Evolutionary conservation across 2,797 vertebrate genomes (phyloP).

Genomic region (Gila robusta): DNA sequence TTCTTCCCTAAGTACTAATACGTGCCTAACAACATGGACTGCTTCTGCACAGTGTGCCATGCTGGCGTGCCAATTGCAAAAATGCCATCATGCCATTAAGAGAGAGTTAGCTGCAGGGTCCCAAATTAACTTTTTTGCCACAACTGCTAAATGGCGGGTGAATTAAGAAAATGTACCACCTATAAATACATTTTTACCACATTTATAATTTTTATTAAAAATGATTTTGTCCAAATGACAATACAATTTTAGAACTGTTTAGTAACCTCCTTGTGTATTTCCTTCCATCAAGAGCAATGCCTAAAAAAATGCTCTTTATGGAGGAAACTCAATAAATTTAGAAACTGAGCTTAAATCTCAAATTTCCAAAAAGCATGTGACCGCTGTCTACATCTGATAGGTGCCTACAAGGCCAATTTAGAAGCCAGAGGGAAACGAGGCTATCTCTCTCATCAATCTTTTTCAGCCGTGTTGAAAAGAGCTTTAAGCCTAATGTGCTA

Average conservation of each 20-base stretch:
- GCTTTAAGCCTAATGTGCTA: conserved; percentile 1
- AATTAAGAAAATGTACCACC: neutral
- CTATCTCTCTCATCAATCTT: conserved; percentile 7
- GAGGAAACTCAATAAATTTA: neutral
- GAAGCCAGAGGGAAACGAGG: neutral
- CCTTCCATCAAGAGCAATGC: neutral
- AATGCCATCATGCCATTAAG: conserved; percentile 45
- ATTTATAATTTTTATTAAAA: neutral
- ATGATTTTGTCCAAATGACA: neutral
- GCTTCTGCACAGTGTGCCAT: conserved; percentile 52
- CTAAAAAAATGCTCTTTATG: neutral
- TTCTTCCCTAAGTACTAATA: conserved; percentile 49
- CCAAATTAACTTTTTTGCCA: conserved; percentile 13
- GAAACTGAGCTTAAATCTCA: neutral
- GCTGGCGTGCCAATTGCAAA: conserved; percentile 45
- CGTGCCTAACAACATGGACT: conserved; percentile 58
- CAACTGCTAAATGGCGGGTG: neutral
- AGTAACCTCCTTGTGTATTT: neutral
- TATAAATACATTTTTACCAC: neutral
- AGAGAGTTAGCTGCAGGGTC: neutral
- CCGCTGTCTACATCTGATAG: neutral
- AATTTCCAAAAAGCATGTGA: neutral
- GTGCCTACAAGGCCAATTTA: neutral
- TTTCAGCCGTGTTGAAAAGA: conserved; percentile 29
- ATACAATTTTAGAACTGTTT: neutral